Base-by-base conservation (phyloP, 2,888 invertebrate species). In the Agrochola macilenta region DNA sequence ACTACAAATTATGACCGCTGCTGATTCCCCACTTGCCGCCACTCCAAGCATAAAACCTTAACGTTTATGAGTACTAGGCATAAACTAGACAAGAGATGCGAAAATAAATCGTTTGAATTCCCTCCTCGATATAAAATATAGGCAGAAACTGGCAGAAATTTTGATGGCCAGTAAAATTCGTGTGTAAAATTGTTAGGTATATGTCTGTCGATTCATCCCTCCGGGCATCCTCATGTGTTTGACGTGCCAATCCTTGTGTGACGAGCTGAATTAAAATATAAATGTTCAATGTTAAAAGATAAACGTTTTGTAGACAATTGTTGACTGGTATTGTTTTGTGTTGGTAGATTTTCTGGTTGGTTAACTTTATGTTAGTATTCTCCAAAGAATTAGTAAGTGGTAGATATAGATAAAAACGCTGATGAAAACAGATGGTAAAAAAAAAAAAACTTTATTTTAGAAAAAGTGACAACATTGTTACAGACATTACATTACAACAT, bases 131-230 rank as follows among this genome's bases (percentile, higher is more conserved):
- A 91, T 92, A 93, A 93, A 94, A 93, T 91, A 91, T 91, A 90
- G 89, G 88, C 87, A 88, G 89, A 91, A 92, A 92, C 93, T 93
- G 89, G 89, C 87, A 87, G 89, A 92, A 91, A 89, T 93, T 93
- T 94, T 95, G 93, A 94, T 91, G 91, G 90, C 86, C 92, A 90
- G 92, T 94, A 93, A 94, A 94, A 92, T 88, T 89, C 87, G 91
- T 90, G 90, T 91, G 91, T 89, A 89, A 89, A 91, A 91, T 92
- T 91, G 92, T 93, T 91, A 90, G 90, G 87, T 87, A 88, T 86
- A 80, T 82, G 82, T 84, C 86, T 89, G 88, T 82, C 82, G 87
- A 82, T 83, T 86, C 75, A 79, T 83, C 80, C 85, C 87, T 79
- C 35, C 58, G 83, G 85, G 82, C 75, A 68, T 66, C n/a, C 23